Conservation (phyloP, 1,140 invertebrate genomes). For the Drosophila equinoxialis region DNA sequence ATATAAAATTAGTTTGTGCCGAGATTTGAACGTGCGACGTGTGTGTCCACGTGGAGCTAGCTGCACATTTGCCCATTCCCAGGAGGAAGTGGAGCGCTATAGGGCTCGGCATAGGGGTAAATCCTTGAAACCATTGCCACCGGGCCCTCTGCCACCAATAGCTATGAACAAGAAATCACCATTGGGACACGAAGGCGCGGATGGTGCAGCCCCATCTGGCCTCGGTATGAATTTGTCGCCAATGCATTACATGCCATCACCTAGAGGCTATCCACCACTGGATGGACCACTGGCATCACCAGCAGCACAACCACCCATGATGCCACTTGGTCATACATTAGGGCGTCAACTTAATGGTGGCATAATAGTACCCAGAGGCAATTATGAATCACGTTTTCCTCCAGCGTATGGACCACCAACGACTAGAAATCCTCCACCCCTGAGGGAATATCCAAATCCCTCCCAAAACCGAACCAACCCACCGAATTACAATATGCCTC, state of each 20-base stretch:
- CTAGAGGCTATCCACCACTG: conserved; percentile 43
- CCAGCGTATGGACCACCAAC: conserved; percentile 42
- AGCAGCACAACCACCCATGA: conserved; percentile 34
- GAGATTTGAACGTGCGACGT: conserved; percentile 90
- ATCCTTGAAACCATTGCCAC: conserved; percentile 52
- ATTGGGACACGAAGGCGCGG: conserved; percentile 35
- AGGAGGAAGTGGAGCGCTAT: conserved; percentile 94
- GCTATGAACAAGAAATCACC: conserved; percentile 46
- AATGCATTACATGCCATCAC: conserved; percentile 58
- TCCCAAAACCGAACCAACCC: conserved; percentile 57
- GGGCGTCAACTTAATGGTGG: conserved; percentile 48
- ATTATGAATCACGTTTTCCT: conserved; percentile 52
- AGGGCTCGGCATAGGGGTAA: conserved; percentile 75
- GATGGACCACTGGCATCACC: conserved; percentile 33
- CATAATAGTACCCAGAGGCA: conserved; percentile 50
- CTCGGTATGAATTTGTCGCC: conserved; percentile 64
- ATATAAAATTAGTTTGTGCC: conserved; percentile 96
- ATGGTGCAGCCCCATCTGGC: conserved; percentile 23
- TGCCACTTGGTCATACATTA: conserved; percentile 60
- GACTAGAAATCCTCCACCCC: conserved; percentile 34
- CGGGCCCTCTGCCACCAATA: conserved; percentile 26
- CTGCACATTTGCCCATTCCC: conserved; percentile 96
- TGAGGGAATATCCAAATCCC: conserved; percentile 37
- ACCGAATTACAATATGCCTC: conserved; percentile 61
- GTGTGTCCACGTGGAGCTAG: conserved; percentile 92